Evolutionary conservation across 2,888 invertebrate genomes (phyloP), one percentile per base, ranked within the genome.

Genomic region (Platerodrilus igneus): DNA sequence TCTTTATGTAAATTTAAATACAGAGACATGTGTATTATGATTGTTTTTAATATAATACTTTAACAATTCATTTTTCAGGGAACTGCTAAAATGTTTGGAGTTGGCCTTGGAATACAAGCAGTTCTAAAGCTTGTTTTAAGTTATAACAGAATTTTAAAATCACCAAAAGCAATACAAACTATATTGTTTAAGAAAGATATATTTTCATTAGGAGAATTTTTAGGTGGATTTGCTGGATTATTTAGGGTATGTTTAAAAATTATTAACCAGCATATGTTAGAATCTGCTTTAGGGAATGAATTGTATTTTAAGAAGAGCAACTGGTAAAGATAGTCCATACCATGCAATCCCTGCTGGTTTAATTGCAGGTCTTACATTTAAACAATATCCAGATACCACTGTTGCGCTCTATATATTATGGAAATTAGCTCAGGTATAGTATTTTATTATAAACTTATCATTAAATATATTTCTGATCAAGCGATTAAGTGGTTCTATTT

Each of bases 351-450:
- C 83, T 20, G 82, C 86, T 4, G 86, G 84, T 10, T 66, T 84
- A 36, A 52, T 85, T 9, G 83, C 85, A 3, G 85, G 86, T 23
- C 63, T 77, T 29, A 73, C 83, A 19, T 86, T 89, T 71, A 68
- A 73, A 15, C 77, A 79, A 52, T 88, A 83, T 66, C 84, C 85
- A 18, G 85, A 83, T 57, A 79, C 80, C 23, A 83, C 86, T 1
- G 75, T 89, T 32, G 81, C 88, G n/a, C 71, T 89, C 16, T 90
- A 89, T 63, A 77, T 85, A 4, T 75, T 86, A 68, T 87, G 88
- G 83, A 90, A 90, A 69, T 76, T 81, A 27, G 70, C 86, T 22
- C 89, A 90, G 75, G 87, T 86, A 63, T 58, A 55, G 41, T 3
- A 18, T 16, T 26, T 17, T 11, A 15, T 27, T 26, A 6, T 20